Base-by-base conservation (phyloP, 2,797 vertebrate species). In the Sebastes steindachneri region DNA sequence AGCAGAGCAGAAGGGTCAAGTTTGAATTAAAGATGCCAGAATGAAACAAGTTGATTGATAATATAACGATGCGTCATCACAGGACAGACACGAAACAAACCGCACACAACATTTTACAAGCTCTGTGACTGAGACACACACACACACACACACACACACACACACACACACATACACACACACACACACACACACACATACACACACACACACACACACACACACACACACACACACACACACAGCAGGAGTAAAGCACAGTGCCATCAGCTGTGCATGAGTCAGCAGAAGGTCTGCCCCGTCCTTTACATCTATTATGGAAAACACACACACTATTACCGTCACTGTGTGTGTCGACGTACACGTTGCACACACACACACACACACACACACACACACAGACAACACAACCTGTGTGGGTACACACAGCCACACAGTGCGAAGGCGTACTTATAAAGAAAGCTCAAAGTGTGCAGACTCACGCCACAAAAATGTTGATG, bases 281-380 rank as follows among this genome's bases (percentile, higher is more conserved):
- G 57, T 74, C 66, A 66, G 67, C 60, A 71, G 35, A 51, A 12
- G 54, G 45, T 72, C n/a, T 60, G 54, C 37, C 79, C 35, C 5
- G 2, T 59, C 37, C 41, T 51, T 35, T 63, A 48, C 23, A 31
- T 60, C 15, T 26, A 26, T 15, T 14, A 15, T 54, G 28, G 33
- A 45, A 60, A 29, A 59, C 33, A 37, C 51, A 51, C 25, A 19
- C 25, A n/a, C 26, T 19, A 23, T 51, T 5, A 5, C 37, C 41
- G 5, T 37, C 31, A 31, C 5, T 53, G 11, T 31, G 25, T 59
- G 33, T 23, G 17, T 45, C 14, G 6, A 45, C 41, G 14, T 45
- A 45, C 41, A 45, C 41, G 2, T 0, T 17, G 41, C 37, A 15
- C 54, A 26, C 23, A 15, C 25, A 54, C 29, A 59, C 33, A 35